Evolutionary conservation across 2,797 vertebrate genomes (phyloP).

Genomic region (Acrossocheilus fasciatus): DNA sequence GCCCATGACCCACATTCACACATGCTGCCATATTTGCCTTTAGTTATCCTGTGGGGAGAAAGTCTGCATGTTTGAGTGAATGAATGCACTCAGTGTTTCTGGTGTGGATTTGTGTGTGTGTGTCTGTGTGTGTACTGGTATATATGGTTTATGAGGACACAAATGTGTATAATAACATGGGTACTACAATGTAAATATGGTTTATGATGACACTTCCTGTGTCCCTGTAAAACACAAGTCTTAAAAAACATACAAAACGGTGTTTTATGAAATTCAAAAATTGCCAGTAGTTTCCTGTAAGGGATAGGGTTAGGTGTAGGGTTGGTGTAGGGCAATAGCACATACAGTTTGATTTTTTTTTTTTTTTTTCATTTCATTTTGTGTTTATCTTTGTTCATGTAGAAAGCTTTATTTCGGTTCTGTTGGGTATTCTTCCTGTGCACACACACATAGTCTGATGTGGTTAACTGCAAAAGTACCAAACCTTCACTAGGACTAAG

Average conservation of each 20-base stretch:
- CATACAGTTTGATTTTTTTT: too few species aligned
- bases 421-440: background rate
- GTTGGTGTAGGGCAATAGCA: too few species aligned
- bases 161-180: too few species aligned
- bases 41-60: background rate
- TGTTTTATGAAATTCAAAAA: too few species aligned
- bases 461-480: background rate
- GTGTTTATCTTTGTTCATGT: background rate
- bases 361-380: background rate
- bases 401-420: background rate
- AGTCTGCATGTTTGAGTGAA: background rate
- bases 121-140: background rate
- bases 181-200: too few species aligned
- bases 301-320: too few species aligned
- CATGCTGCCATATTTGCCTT: background rate
- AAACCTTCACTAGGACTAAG: background rate
- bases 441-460: background rate
- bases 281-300: too few species aligned
- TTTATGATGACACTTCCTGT: too few species aligned
- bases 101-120: background rate
- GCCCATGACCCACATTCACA: conserved; percentile 32
- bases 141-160: too few species aligned
- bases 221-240: too few species aligned
- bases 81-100: conserved; percentile 20
- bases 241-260: too few species aligned